Base-by-base conservation (phyloP, 2,888 invertebrate species). In the Phorcus lineatus region DNA sequence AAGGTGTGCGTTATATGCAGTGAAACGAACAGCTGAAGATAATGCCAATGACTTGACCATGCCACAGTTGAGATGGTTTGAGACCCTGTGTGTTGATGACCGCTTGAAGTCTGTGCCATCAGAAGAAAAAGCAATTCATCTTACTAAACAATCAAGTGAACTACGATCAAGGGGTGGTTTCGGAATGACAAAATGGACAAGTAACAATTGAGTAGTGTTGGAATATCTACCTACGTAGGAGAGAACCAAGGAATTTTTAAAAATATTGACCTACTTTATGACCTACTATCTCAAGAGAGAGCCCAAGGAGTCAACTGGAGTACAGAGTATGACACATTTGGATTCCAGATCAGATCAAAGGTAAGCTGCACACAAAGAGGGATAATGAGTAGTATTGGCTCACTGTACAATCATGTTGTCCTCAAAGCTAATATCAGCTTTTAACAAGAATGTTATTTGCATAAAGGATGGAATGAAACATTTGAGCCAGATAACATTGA, bases 21-120 rank as follows among this genome's bases (percentile, higher is more conserved):
- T 81, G 6, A 74, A 62, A n/a, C 24, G 54, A 7, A 75, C 76
- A 7, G 81, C 66, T 0, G 3, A 17, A 17, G 70, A 78, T 19
- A 66, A 77, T 47, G 13, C 52, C 6, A 19, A 11, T 22, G 36
- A 19, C 2, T 28, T 53, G 16, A 47, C 0, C 11, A 17, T 19
- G 16, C 24, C 16, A 70, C 55, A 17, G 57, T 66, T 13, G 24
- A 76, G 24, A 78, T 76, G 0, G 70, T 82, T 31, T 4, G 67
- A 80, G 2, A 74, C 80, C 75, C 81, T 79, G 24, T 82, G 78
- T n/a, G 78, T 82, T 0, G 82, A 82, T 75, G 80, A 82, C 31
- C 54, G 82, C n/a, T 31, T 82, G 9, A 81, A 75, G 36, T 76
- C 70, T 40, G n/a, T 19, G 2, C 6, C 57, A 1, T 57, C 57